Evolutionary conservation across 53 echinoderm and acorn worm species (phyloP).

Genomic region (Astropecten irregularis): DNA sequence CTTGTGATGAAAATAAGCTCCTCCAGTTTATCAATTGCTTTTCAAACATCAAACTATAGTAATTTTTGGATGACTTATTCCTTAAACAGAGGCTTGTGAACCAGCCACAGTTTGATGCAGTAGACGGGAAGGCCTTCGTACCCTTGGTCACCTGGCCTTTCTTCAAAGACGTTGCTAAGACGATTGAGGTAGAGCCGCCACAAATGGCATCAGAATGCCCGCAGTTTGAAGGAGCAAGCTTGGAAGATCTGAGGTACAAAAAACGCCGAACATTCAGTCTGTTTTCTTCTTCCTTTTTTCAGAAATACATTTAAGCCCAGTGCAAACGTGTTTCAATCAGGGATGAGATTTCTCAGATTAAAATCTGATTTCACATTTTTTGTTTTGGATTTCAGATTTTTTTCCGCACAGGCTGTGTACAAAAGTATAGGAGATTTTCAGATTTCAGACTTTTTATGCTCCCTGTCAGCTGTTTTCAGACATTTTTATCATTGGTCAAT

Average conservation of each 20-base stretch:
- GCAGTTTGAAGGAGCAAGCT: not conserved
- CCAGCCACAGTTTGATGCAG: not conserved
- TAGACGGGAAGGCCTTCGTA: not conserved
- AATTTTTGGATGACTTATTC: not conserved
- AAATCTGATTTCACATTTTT: no score
- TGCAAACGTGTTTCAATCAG: no score
- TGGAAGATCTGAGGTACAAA: constrained; percentile 25
- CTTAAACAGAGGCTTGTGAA: constrained; percentile 13
- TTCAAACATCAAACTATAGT: no score
- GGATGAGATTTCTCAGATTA: no score
- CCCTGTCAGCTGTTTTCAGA: no score
- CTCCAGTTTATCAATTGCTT: no score
- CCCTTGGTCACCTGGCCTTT: constrained; percentile 14
- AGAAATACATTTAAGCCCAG: not conserved
- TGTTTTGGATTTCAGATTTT: no score
- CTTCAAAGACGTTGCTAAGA: constrained; percentile 30
- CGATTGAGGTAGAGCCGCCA: constrained; percentile 1
- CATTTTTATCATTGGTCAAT: no score
- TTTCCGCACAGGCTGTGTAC: no score
- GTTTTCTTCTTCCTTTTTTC: not conserved
- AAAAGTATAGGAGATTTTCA: no score
- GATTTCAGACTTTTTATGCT: not conserved
- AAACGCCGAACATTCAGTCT: no score
- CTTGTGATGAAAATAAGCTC: no score
- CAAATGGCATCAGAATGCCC: not conserved